Evolutionary conservation across 2,113 vertebrate genomes (phyloP).

Genomic region (Eudyptes chrysolophus): DNA sequence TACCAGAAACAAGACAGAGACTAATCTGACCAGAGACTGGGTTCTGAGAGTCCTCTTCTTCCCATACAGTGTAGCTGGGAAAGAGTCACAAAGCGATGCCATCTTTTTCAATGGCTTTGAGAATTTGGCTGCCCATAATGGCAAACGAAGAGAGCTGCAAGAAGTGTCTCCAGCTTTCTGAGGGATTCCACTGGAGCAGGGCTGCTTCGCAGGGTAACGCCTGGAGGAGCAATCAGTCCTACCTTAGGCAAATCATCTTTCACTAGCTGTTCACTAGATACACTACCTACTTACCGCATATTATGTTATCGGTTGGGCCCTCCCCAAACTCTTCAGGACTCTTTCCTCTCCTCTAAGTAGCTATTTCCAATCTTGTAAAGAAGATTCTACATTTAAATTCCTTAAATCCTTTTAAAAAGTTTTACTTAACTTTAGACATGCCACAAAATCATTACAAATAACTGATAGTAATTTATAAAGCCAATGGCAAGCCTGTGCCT

Average conservation of each 20-base stretch:
- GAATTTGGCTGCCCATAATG: not conserved
- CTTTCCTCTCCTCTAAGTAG: not conserved
- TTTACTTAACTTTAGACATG: not conserved
- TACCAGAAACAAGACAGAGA: not conserved
- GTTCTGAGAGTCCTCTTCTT: not conserved
- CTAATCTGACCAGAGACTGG: not conserved
- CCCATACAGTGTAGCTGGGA: not conserved
- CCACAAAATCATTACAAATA: not conserved
- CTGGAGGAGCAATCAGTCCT: not conserved
- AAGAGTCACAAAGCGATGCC: not conserved
- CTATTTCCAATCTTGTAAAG: not conserved
- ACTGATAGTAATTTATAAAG: not conserved
- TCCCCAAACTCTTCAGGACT: not conserved
- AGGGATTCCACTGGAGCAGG: not conserved
- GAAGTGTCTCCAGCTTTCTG: not conserved
- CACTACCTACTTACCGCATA: not conserved
- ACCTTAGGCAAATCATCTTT: not conserved
- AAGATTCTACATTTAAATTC: not conserved
- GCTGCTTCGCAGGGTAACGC: not conserved
- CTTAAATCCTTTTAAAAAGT: not conserved
- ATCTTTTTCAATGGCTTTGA: not conserved
- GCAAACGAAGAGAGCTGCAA: not conserved
- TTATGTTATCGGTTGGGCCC: not conserved
- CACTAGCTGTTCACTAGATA: not conserved
- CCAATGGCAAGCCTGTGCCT: not conserved